Percentiles rank a stretch among this genome's conserved stretches.
These are phyloP conservation scores for Mya arenaria DNA, from an alignment of 1,140 invertebrate genomes.

Conservation along the genomic window DNA sequence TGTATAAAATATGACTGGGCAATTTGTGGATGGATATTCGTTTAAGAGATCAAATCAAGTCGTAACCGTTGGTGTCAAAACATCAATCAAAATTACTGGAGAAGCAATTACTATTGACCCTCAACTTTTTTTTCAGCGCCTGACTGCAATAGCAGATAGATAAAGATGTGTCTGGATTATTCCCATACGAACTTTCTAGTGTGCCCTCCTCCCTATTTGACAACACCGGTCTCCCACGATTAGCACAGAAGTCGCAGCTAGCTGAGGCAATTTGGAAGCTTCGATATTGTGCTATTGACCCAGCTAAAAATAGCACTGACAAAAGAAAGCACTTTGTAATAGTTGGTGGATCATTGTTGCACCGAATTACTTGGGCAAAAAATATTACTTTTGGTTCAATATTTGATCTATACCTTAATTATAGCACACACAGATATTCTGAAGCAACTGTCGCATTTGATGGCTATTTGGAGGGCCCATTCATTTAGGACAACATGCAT, in stretches of 20 bases:
- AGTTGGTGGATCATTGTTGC: background rate
- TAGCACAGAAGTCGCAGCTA: constrained; percentile 49
- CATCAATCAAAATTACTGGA: constrained; percentile 25
- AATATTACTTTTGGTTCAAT: background rate
- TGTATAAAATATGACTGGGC: constrained; percentile 42
- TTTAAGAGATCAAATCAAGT: constrained; percentile 55
- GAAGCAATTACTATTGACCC: constrained; percentile 55
- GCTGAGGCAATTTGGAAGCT: constrained; percentile 55
- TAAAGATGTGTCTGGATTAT: constrained; percentile 15
- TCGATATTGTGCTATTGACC: constrained; percentile 10
- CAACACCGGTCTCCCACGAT: constrained; percentile 35
- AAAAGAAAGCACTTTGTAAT: too few species aligned
- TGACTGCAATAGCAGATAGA: constrained; percentile 43
- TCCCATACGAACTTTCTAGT: constrained; percentile 57
- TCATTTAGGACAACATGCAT: too few species aligned
- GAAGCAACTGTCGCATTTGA: too few species aligned
- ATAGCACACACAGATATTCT: too few species aligned
- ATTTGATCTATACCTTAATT: background rate
- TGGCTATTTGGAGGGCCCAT: too few species aligned
- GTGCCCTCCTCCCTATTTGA: constrained; percentile 58
- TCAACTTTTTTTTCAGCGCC: constrained; percentile 60
- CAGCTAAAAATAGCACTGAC: too few species aligned
- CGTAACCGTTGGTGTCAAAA: constrained; percentile 43
- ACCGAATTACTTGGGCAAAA: background rate
- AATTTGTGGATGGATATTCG: background rate